phyloP scores from a whole-genome alignment of 2,888 invertebrate species.

The Octonoba sinensis region DNA sequence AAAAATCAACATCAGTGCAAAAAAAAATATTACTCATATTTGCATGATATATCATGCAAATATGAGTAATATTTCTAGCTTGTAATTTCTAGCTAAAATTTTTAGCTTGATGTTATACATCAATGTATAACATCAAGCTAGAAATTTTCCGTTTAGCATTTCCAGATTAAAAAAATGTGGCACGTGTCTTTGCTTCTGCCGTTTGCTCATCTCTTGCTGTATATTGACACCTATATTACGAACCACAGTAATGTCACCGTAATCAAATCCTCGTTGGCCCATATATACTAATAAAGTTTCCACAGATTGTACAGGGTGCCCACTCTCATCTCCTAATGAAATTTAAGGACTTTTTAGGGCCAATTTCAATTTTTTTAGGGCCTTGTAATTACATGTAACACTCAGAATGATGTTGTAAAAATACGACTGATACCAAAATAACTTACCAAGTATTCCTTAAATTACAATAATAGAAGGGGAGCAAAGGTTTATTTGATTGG shows the following conservation, averaged over 20 bases:
- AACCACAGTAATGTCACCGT: constrained; percentile 4
- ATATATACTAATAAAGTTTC: not conserved
- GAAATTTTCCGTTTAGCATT: constrained; percentile 1
- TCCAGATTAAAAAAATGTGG: not conserved
- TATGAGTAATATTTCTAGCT: not conserved
- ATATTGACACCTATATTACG: constrained; percentile 1
- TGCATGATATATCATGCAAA: constrained; percentile 1
- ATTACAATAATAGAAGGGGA: too few species aligned
- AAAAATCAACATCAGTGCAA: constrained; percentile 5
- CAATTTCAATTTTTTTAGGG: too few species aligned
- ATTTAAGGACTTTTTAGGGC: too few species aligned
- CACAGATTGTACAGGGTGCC: constrained; percentile 5
- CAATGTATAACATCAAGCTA: not conserved
- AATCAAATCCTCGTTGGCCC: constrained; percentile 1
- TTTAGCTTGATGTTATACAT: too few species aligned
- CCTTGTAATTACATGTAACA: too few species aligned
- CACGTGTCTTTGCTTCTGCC: constrained; percentile 3
- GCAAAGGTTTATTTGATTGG: too few species aligned
- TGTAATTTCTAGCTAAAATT: too few species aligned
- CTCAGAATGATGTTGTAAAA: too few species aligned
- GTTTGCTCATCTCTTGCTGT: constrained; percentile 2
- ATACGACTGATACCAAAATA: too few species aligned
- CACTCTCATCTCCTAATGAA: too few species aligned
- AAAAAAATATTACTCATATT: not conserved
- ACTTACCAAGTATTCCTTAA: too few species aligned